Base-by-base conservation (phyloP, 2,888 invertebrate genomes). In the Eupithecia pulchellata region DNA sequence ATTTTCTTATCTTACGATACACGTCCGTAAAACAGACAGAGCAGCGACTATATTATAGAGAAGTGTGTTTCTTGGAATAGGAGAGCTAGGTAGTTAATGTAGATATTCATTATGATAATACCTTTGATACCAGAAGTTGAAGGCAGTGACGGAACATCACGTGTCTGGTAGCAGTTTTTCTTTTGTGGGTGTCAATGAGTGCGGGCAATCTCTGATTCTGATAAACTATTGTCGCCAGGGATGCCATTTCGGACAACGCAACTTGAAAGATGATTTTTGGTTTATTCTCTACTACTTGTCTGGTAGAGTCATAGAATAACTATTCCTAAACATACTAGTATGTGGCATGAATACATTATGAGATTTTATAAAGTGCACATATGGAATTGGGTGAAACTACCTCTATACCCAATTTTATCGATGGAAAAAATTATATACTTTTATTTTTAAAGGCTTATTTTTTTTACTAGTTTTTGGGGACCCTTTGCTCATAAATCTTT, bases 151-250 rank as follows among this genome's bases (percentile, higher is more conserved):
- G 58, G 69, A 61, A 32, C 58, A 69, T 91, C 81, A 82, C 92
- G 92, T 92, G 92, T 86, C 88, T 69, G 63, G 71, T 42, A 77
- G 85, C 88, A 83, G 85, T 92, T 82, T 86, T 83, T 91, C 90
- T 88, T 86, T 76, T 58, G 72, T 71, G 74, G 78, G 82, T 82
- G 86, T 82, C 89, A 89, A 90, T 90, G 87, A 89, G 82, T 78
- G 82, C 67, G 69, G 73, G 79, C 84, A 85, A 86, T 89, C 84
- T 81, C 78, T 80, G 81, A 78, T 83, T 78, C 80, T 84, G 81
- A 85, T 85, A 83, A 84, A 80, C 80, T 78, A 76, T 82, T 69
- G 72, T 52, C 61, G 32, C 13, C 76, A 91, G 89, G 92, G 92
- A 47, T 91, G 87, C 0, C 79, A 66, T 30, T 30, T n/a, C n/a